Evolutionary conservation across 2,888 invertebrate species (phyloP).

Genomic region (Nebria salina): DNA sequence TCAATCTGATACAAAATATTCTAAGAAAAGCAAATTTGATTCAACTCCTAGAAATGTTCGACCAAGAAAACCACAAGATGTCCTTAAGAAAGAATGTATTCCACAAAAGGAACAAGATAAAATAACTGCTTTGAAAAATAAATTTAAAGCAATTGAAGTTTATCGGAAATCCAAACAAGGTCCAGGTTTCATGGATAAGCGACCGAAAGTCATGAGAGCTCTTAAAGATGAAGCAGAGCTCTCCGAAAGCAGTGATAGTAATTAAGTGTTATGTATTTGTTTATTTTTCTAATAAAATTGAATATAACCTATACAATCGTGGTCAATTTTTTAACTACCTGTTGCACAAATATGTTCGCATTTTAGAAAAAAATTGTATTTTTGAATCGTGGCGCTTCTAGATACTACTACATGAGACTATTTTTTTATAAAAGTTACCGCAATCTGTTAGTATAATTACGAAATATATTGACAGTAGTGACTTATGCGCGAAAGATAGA

Average conservation of each 20-base stretch:
- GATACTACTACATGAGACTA: not conserved
- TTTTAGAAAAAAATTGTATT: not conserved
- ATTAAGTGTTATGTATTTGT: constrained; percentile 56
- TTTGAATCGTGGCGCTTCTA: too few species aligned
- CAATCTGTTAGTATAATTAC: not conserved
- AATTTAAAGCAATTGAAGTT: constrained; percentile 78
- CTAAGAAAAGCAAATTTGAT: constrained; percentile 32
- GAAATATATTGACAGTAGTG: not conserved
- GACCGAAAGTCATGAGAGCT: constrained; percentile 60
- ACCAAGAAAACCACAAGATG: constrained; percentile 49
- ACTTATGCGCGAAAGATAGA: not conserved
- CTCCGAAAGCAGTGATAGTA: constrained; percentile 73
- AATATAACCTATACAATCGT: not conserved
- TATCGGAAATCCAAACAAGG: constrained; percentile 74
- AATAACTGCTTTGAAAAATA: constrained; percentile 71
- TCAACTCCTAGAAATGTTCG: constrained; percentile 5
- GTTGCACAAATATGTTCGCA: not conserved
- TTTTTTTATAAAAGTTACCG: not conserved
- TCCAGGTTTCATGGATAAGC: constrained; percentile 65
- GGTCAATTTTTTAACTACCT: not conserved
- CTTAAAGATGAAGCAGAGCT: constrained; percentile 72
- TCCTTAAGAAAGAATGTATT: constrained; percentile 66
- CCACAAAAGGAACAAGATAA: constrained; percentile 79
- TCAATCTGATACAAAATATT: constrained; percentile 34
- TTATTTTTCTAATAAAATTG: constrained; percentile 8